Base-by-base conservation (phyloP, 2,888 invertebrate species). In the Tupiocoris notatus region DNA sequence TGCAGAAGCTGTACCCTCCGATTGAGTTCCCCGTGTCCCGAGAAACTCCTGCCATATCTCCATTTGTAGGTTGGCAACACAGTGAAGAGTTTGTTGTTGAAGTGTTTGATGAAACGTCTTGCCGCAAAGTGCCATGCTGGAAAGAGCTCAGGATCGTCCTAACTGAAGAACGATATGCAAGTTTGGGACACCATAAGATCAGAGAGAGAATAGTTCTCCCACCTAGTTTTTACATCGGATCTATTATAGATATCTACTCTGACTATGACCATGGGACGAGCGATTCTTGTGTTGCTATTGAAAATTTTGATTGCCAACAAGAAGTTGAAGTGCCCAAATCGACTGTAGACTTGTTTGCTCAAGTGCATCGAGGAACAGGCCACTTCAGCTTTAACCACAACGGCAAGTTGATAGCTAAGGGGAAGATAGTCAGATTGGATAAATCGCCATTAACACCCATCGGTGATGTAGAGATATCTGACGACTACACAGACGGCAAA, bases 11-110 rank as follows among this genome's bases (percentile, higher is more conserved):
- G 22, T 88, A 86, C 81, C 84, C 86, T 2, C 81, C 83, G 23
- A 83, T 86, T 0, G 81, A 83, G 54, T 86, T 84, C 78, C 89
- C 89, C 1, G 89, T 89, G 1, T 84, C 88, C 7, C 82, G 84
- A 73, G 86, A 86, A 67, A 70, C 70, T 3, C 70, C 70, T 2
- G 58, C 61, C 25, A 16, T 70, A 2, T 70, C 70, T 6, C 16
- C 88, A 88, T 12, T 87, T 87, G 7, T 86, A 86, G 70, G 70
- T 1, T 70, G 70, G 70, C 16, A 59, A 18, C 70, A 70, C 24
- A 70, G 25, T 3, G 70, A 70, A 59, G 61, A 70, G 25, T 70
- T 17, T 39, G 1, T 18, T 17, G 54, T 65, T 2, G 3, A 21
- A 16, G 7, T 23, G 1, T 56, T 21, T 12, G 65, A 39, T 7